phyloP scores from a whole-genome alignment of 2,797 vertebrate species.

The Triplophysa yarkandensis region DNA sequence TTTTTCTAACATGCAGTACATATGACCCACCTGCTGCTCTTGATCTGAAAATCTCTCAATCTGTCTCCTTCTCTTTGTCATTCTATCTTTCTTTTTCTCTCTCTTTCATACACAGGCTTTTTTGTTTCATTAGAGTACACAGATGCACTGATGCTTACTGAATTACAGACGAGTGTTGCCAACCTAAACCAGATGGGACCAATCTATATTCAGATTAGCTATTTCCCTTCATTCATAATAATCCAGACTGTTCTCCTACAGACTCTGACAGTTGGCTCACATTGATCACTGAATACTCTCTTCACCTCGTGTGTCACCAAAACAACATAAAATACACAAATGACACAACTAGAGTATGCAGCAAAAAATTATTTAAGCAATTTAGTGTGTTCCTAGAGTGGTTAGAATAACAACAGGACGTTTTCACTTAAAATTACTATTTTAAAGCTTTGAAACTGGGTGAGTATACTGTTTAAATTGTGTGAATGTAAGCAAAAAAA shows the following conservation, averaged over 20 bases:
- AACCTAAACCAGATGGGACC: constrained; percentile 80
- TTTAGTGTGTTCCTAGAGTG: not conserved
- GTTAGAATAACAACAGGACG: not conserved
- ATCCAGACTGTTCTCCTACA: constrained; percentile 76
- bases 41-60: constrained; percentile 28
- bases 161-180: constrained; percentile 79
- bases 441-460: too few relatives aligned
- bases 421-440: too few relatives aligned
- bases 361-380: not conserved
- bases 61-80: constrained; percentile 56
- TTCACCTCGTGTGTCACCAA: constrained; percentile 12
- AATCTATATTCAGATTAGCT: constrained; percentile 84
- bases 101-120: constrained; percentile 61
- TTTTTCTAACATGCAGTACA: constrained; percentile 19
- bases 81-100: constrained; percentile 54
- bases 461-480: too few relatives aligned
- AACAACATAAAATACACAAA: constrained; percentile 31
- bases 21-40: constrained; percentile 26
- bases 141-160: constrained; percentile 80
- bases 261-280: constrained; percentile 48
- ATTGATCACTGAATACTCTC: constrained; percentile 6
- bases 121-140: constrained; percentile 80
- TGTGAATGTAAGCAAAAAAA: too few relatives aligned
- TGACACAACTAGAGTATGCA: not conserved
- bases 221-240: constrained; percentile 79